Evolutionary conservation across 2,888 invertebrate genomes (phyloP).

Genomic region (Drosophila ezoana): DNA sequence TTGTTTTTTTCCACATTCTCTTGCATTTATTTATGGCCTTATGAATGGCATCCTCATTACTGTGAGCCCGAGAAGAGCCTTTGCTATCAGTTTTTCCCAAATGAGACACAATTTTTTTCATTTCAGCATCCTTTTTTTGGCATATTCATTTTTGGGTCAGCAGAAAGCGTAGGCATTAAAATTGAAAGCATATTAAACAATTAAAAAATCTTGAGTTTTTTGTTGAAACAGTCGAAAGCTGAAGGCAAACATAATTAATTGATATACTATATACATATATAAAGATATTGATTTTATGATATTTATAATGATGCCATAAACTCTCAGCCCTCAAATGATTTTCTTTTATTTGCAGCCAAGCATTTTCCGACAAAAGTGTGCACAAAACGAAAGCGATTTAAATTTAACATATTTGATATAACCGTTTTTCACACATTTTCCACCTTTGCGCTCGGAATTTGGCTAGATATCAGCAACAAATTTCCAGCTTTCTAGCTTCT

Average conservation of each 20-base stretch:
- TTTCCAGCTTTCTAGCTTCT: background rate
- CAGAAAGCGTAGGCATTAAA: slow-evolving; percentile 26
- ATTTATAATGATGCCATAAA: background rate
- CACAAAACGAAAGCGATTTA: background rate
- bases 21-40: slow-evolving; percentile 53
- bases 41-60: slow-evolving; percentile 53
- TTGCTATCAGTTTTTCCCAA: slow-evolving; percentile 44
- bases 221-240: slow-evolving; percentile 5
- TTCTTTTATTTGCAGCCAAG: background rate
- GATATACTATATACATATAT: background rate
- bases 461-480: no score
- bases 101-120: slow-evolving; percentile 42
- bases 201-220: slow-evolving; percentile 45
- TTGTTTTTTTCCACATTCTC: slow-evolving; percentile 12
- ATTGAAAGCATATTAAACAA: slow-evolving; percentile 69
- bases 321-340: background rate
- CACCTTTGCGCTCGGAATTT: background rate
- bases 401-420: no score
- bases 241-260: slow-evolving; percentile 3
- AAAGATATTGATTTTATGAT: slow-evolving; percentile 1
- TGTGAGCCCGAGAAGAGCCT: slow-evolving; percentile 24
- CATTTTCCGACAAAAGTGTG: no score
- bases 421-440: no score
- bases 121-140: slow-evolving; percentile 10
- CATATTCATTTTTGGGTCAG: slow-evolving; percentile 37